Base-by-base conservation (phyloP, 2,888 invertebrate genomes). In the Lottia scabra region DNA sequence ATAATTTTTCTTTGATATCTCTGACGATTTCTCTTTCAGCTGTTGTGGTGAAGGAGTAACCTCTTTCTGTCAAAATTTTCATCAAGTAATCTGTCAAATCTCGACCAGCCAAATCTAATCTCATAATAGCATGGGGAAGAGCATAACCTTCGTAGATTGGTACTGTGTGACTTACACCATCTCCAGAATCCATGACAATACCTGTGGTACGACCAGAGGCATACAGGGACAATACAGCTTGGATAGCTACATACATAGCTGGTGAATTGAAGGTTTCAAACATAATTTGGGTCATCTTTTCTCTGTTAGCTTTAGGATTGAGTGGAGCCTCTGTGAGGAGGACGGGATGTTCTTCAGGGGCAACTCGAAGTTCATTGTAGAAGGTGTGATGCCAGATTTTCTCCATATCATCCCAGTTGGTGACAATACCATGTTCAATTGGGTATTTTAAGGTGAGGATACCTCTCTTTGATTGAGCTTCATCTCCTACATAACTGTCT, bases 291-390 rank as follows among this genome's bases (percentile, higher is more conserved):
- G 96, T 96, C 96, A 96, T 96, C 93, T 96, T 96, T 90, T 97
- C 96, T 83, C 96, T 92, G 92, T 96, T 97, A 83, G 96, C 96
- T 91, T 96, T 97, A 84, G 96, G 96, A 96, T 95, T 96, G 85
- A 95, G 92, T 79, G 95, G 95, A 67, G 95, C 95, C 91, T 95
- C 95, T 70, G 95, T 95, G 85, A 95, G 92, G 84, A 96, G 93
- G 84, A 96, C 95, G 72, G 96, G 96, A 90, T 96, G 96, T 91
- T 96, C 96, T 91, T 96, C 96, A 77, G 97, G 97, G 69, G 96
- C 96, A 69, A 97, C 97, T 91, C 97, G 94, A 88, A 98, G 93
- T 72, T 67, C 70, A 81, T 81, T 65, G 81, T 84, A 78, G 82
- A 84, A 88, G 56, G 85, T 87, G 74, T 87, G 87, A 67, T 84